A percentile compares a stretch with the other conserved stretches of the same genome.
These are phyloP conservation scores for Tetranychus truncatus DNA, from an alignment of 2,888 invertebrate species.

Conservation along the genomic window DNA sequence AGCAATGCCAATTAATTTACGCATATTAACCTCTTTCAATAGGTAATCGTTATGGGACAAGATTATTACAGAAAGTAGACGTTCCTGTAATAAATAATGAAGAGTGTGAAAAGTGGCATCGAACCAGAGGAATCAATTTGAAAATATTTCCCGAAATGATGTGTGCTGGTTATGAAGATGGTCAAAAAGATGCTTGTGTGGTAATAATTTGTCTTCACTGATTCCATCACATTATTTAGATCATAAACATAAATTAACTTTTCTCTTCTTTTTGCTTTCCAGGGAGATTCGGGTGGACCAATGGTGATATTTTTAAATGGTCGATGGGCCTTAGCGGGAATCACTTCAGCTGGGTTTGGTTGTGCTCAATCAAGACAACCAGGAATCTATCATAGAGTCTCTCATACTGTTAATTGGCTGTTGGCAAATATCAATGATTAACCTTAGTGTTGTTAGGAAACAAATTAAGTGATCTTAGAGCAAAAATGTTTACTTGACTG, in stretches of 20 bases:
- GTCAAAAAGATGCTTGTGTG: slow-evolving; percentile 40
- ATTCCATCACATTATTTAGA: too few species aligned
- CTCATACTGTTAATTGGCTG: slow-evolving; percentile 31
- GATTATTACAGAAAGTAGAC: slow-evolving; percentile 54
- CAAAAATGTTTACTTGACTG: too few species aligned
- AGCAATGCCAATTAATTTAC: neutral
- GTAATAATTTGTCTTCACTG: neutral
- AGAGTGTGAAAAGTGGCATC: slow-evolving; percentile 62
- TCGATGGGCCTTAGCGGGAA: slow-evolving; percentile 56
- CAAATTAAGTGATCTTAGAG: too few species aligned
- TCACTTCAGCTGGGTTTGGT: slow-evolving; percentile 67
- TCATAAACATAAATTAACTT: neutral
- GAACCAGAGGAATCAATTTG: slow-evolving; percentile 56
- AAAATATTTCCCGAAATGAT: slow-evolving; percentile 59
- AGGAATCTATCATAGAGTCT: slow-evolving; percentile 62
- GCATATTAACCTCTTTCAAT: slow-evolving; percentile 11
- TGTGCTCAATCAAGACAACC: slow-evolving; percentile 69
- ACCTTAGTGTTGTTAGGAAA: too few species aligned
- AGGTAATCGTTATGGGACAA: slow-evolving; percentile 52
- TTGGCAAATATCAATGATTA: slow-evolving; percentile 1
- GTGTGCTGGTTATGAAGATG: slow-evolving; percentile 63
- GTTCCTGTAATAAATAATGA: slow-evolving; percentile 59
- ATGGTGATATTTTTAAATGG: slow-evolving; percentile 46
- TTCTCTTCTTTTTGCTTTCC: slow-evolving; percentile 22
- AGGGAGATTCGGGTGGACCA: slow-evolving; percentile 64